Evolutionary conservation across 2,797 vertebrate genomes (phyloP).

Genomic region (Cheracebus regulus): DNA sequence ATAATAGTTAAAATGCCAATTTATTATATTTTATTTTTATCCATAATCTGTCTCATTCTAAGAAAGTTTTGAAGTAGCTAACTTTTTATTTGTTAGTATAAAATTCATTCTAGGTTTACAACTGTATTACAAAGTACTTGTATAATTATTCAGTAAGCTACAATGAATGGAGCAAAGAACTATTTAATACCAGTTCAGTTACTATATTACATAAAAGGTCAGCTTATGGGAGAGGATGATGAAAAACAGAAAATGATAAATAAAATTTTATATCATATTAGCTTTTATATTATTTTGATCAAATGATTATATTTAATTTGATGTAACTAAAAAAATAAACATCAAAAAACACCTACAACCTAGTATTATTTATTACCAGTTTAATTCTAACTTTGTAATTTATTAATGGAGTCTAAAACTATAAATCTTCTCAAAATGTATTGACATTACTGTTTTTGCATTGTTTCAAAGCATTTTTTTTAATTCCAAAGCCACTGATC

Average conservation of each 20-base stretch:
- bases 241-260: not conserved
- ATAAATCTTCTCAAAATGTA: not conserved
- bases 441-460: not conserved
- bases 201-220: not conserved
- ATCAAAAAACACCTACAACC: not conserved
- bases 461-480: not conserved
- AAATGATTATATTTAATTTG: constrained; percentile 1
- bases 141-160: not conserved
- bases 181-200: not conserved
- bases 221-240: not conserved
- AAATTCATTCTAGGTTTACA: not conserved
- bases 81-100: not conserved
- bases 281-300: not conserved
- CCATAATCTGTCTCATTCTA: not conserved
- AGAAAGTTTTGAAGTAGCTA: not conserved
- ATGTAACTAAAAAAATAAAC: not conserved
- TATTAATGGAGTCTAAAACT: constrained; percentile 9
- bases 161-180: not conserved
- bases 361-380: not conserved
- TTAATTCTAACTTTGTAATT: not conserved
- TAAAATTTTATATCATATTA: not conserved
- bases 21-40: not conserved
- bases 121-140: not conserved
- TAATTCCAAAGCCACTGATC: not conserved
- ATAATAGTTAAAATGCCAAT: not conserved